phyloP scores from a whole-genome alignment of 2,113 vertebrate species.

The Suricata suricatta region DNA sequence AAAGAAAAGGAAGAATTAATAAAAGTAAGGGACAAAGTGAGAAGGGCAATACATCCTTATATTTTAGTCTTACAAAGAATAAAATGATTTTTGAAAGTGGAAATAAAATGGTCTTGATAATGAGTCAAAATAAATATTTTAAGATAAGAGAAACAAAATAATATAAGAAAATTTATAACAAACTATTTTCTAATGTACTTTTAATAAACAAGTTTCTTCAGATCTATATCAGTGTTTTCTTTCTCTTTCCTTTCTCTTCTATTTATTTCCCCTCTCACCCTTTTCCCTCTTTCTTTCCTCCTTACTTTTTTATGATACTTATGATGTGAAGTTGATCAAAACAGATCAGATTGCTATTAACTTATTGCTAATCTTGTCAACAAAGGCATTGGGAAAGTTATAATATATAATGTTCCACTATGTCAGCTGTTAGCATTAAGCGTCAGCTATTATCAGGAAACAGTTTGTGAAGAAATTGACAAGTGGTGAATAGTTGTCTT shows the following conservation, averaged over 20 bases:
- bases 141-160: not conserved
- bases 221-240: not conserved
- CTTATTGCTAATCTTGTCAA: not conserved
- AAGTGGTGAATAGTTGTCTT: not conserved
- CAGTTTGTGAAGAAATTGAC: not conserved
- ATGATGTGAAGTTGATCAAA: not conserved
- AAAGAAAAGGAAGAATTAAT: not conserved
- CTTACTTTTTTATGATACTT: not conserved
- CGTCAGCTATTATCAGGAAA: not conserved
- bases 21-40: not conserved
- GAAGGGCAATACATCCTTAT: not conserved
- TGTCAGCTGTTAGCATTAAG: not conserved
- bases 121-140: not conserved
- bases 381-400: not conserved
- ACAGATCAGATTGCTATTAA: not conserved
- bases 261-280: not conserved
- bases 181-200: not conserved
- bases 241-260: not conserved
- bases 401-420: not conserved
- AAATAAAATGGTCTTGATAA: not conserved
- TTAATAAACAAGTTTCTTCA: not conserved
- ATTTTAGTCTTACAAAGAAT: not conserved
- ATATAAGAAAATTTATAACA: not conserved
- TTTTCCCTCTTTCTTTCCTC: not conserved
- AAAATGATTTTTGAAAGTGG: not conserved